Conservation (phyloP, 2,797 vertebrate species). For the Tenualosa thibaudeaui region DNA sequence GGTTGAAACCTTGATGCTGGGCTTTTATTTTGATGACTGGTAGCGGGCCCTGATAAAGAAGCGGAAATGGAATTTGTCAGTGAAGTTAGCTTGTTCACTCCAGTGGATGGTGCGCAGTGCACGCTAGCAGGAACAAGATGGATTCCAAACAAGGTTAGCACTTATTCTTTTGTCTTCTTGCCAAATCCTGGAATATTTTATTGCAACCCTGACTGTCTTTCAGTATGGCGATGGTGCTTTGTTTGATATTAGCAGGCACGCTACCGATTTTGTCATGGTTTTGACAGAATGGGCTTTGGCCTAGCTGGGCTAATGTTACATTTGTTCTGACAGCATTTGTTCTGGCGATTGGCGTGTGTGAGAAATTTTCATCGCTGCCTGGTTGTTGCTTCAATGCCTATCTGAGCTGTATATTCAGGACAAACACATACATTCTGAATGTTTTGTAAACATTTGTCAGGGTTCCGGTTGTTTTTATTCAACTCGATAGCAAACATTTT, state of each 20-base stretch:
- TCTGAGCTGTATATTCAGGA: not conserved
- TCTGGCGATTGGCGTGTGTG: not conserved
- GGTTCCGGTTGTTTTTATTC: not conserved
- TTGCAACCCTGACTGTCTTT: not conserved
- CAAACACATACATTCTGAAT: not conserved
- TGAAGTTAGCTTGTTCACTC: not conserved
- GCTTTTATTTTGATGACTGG: constrained; percentile 38
- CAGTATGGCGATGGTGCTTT: not conserved
- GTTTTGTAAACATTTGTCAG: not conserved
- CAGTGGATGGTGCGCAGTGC: constrained; percentile 5
- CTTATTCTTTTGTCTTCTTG: constrained; percentile 15
- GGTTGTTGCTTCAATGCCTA: not conserved
- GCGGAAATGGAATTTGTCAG: constrained; percentile 26
- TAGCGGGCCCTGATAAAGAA: not conserved
- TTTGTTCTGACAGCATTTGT: constrained; percentile 13
- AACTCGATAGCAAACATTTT: not conserved
- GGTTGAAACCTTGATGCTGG: not conserved
- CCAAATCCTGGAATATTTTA: constrained; percentile 23
- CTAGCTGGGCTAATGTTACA: not conserved
- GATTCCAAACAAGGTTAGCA: constrained; percentile 9
- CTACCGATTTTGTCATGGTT: not conserved
- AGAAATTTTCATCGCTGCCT: not conserved
- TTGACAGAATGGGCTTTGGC: not conserved
- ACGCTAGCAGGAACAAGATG: constrained; percentile 7
- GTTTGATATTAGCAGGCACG: not conserved